Conservation (phyloP, 2,888 invertebrate genomes). For the Smittia aterrima region DNA sequence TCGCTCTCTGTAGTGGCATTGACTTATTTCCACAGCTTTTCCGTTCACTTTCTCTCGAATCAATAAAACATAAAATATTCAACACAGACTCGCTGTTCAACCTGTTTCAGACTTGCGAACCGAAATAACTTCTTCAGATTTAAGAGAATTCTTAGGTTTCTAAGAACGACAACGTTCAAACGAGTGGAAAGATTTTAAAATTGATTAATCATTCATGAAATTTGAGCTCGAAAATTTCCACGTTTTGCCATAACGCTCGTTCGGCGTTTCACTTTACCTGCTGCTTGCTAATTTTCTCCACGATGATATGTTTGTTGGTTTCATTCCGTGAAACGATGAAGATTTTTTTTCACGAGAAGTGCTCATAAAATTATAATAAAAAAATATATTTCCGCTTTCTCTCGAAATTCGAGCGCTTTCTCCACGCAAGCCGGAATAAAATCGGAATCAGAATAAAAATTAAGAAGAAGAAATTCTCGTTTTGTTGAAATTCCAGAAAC, state of each 20-base stretch:
- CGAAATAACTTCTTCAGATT: background rate
- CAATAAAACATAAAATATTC: slow-evolving; percentile 7
- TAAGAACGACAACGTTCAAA: too few relatives aligned
- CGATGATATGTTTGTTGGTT: too few relatives aligned
- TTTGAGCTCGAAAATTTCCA: too few relatives aligned
- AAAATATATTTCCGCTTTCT: background rate
- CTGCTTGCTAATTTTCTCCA: too few relatives aligned
- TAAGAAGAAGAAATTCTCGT: background rate
- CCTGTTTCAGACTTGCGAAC: background rate
- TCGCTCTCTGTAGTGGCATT: too few relatives aligned
- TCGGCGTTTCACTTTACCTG: too few relatives aligned
- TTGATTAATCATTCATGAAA: too few relatives aligned
- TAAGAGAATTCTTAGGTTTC: too few relatives aligned
- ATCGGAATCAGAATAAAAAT: background rate
- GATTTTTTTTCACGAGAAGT: background rate
- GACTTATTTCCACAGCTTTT: background rate
- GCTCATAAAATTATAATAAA: slow-evolving; percentile 3
- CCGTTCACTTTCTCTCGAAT: background rate
- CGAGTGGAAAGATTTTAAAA: too few relatives aligned
- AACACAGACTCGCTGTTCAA: background rate
- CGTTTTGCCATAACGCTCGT: too few relatives aligned
- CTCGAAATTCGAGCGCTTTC: background rate
- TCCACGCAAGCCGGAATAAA: background rate
- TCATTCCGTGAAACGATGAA: background rate
- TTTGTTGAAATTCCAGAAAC: background rate